Base-by-base conservation (phyloP, 2,888 invertebrate genomes). In the Lithophane socia region DNA sequence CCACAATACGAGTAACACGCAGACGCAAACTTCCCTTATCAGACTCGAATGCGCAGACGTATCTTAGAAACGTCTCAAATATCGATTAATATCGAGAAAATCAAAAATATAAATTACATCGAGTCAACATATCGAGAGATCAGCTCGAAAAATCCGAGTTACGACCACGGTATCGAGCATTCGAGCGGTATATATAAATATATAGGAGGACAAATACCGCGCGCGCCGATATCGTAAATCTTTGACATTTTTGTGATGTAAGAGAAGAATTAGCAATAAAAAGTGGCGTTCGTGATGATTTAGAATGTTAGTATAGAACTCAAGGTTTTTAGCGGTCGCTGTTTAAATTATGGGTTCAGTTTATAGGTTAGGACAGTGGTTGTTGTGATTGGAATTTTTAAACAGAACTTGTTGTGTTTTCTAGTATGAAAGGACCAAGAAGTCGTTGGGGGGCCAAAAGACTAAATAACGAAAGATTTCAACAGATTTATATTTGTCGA, bases 21-120 rank as follows among this genome's bases (percentile, higher is more conserved):
- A 64, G 72, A 66, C 83, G 76, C 81, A 61, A 82, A 70, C 65
- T 75, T 47, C 24, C 63, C 63, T 83, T 84, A 87, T 85, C 88
- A 67, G 65, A 13, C 54, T 69, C 12, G 16, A 75, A 56, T 42
- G 66, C 80, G 69, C 83, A 76, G 69, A 88, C 87, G 78, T 88
- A 91, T 90, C 88, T 91, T 87, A 88, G 91, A 88, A 89, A 89
- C 88, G 91, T 90, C 91, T 91, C 92, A 90, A 91, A 91, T 93
- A 92, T 91, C 93, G 92, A 94, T 93, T 93, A 92, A 92, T 93
- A 94, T 93, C 92, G 82, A 87, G 88, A 87, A 88, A 90, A 91
- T 92, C 92, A 90, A 88, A 90, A 91, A 91, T 92, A 92, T 93
- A 93, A 93, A 93, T 93, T 91, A 91, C 92, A 87, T 58, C 79